These are phyloP conservation scores for Athalia rosae DNA, from an alignment of 2,888 invertebrate genomes.

Conservation along the genomic window DNA sequence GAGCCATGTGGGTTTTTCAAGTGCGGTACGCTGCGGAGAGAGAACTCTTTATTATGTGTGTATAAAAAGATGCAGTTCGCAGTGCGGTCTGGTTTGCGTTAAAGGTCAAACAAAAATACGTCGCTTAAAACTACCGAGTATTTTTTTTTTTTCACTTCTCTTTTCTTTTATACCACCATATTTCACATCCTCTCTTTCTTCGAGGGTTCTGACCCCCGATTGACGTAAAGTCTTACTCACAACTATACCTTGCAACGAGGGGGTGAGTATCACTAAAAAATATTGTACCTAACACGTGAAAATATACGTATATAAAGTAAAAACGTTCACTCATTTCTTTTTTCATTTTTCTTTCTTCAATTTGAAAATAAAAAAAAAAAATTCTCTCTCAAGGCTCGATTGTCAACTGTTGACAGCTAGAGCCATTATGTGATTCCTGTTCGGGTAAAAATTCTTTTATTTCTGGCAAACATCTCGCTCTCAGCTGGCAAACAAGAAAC, in stretches of 20 bases:
- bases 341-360: conserved; percentile 5
- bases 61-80: neutral
- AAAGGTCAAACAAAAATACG: conserved; percentile 26
- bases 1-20: too few relatives aligned
- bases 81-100: conserved; percentile 16
- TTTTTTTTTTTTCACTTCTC: too few relatives aligned
- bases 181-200: too few relatives aligned
- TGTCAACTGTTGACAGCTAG: conserved; percentile 34
- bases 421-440: conserved; percentile 33
- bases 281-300: too few relatives aligned
- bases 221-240: neutral
- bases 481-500: conserved; percentile 45
- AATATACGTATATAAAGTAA: too few relatives aligned
- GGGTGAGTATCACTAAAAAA: too few relatives aligned
- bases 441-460: conserved; percentile 37
- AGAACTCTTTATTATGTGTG: too few relatives aligned
- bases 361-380: too few relatives aligned
- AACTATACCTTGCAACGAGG: too few relatives aligned
- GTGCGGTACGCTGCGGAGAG: too few relatives aligned
- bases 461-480: conserved; percentile 41
- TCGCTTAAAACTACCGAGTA: too few relatives aligned
- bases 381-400: neutral
- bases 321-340: conserved; percentile 10
- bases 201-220: conserved; percentile 27
- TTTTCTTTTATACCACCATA: too few relatives aligned